Conservation (phyloP, 2,797 vertebrate species). For the Hyperoplus lanceolatus region DNA sequence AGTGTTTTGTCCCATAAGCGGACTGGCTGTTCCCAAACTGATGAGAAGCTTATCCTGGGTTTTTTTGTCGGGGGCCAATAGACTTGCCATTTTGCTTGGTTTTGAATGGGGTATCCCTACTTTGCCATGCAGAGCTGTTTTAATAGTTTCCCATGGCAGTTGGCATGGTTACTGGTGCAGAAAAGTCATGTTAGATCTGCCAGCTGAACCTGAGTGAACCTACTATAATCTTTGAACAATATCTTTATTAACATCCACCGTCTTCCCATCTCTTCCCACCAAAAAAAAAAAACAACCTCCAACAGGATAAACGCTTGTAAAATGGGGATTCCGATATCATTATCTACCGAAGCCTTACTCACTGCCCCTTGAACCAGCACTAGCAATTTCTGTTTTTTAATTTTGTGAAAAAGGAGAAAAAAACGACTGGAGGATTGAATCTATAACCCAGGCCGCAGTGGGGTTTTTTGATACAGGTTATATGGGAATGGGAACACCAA, state of each 20-base stretch:
- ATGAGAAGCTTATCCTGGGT: slow-evolving; percentile 84
- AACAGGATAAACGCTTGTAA: slow-evolving; percentile 77
- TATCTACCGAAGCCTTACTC: slow-evolving; percentile 75
- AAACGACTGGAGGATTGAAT: slow-evolving; percentile 22
- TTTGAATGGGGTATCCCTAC: slow-evolving; percentile 62
- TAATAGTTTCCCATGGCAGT: slow-evolving; percentile 81
- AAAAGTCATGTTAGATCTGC: slow-evolving; percentile 78
- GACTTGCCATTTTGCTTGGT: slow-evolving; percentile 65
- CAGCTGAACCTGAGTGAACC: slow-evolving; percentile 77
- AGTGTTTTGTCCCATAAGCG: slow-evolving; percentile 73
- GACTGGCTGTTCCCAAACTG: slow-evolving; percentile 76
- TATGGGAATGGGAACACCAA: slow-evolving; percentile 68
- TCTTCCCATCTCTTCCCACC: slow-evolving; percentile 44
- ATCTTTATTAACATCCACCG: slow-evolving; percentile 80
- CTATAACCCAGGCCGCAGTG: slow-evolving; percentile 7
- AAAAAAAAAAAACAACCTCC: neutral
- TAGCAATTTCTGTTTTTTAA: slow-evolving; percentile 74
- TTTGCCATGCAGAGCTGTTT: slow-evolving; percentile 77
- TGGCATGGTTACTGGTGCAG: slow-evolving; percentile 83
- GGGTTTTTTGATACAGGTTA: slow-evolving; percentile 52
- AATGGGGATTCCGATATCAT: slow-evolving; percentile 75
- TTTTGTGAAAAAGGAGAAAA: slow-evolving; percentile 60
- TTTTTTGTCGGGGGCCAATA: slow-evolving; percentile 66
- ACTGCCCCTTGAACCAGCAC: slow-evolving; percentile 59
- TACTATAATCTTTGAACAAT: slow-evolving; percentile 83